phyloP scores from a whole-genome alignment of 2,113 vertebrate species.

The Silurus asotus region DNA sequence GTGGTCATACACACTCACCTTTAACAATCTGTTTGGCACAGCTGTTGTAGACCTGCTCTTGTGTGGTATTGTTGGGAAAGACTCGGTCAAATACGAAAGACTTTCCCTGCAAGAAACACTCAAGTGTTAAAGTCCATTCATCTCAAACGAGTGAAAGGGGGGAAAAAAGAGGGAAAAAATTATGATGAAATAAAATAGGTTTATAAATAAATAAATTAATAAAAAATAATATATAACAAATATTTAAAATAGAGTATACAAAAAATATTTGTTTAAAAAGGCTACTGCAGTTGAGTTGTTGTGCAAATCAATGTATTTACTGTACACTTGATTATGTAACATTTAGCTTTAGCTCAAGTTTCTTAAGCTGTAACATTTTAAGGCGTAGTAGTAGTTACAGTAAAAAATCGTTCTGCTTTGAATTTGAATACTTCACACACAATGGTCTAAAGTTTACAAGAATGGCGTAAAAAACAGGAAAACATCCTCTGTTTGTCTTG shows the following conservation, averaged over 20 bases:
- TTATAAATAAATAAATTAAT: background rate
- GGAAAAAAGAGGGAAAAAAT: background rate
- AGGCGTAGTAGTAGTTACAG: background rate
- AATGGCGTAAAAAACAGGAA: too few relatives aligned
- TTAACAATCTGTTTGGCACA: conserved; percentile 94
- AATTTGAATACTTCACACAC: background rate
- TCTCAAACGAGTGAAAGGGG: background rate
- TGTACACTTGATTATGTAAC: too few relatives aligned
- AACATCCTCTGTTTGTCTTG: too few relatives aligned
- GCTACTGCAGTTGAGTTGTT: background rate
- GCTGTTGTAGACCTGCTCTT: conserved; percentile 89
- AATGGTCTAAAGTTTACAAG: too few relatives aligned
- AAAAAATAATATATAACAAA: too few relatives aligned
- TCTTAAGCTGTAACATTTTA: background rate
- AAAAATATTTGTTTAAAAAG: background rate
- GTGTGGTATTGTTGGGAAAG: conserved; percentile 87
- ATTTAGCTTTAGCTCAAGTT: background rate
- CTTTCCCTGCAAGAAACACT: conserved; percentile 74
- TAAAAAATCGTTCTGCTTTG: background rate
- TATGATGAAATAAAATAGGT: too few relatives aligned
- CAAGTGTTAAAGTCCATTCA: background rate
- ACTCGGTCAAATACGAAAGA: conserved; percentile 86
- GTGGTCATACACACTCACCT: conserved; percentile 73
- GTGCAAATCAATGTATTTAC: too few relatives aligned
- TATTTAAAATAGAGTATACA: too few relatives aligned